phyloP scores from a whole-genome alignment of 2,888 invertebrate genomes.

The Calliphora vomitoria region DNA sequence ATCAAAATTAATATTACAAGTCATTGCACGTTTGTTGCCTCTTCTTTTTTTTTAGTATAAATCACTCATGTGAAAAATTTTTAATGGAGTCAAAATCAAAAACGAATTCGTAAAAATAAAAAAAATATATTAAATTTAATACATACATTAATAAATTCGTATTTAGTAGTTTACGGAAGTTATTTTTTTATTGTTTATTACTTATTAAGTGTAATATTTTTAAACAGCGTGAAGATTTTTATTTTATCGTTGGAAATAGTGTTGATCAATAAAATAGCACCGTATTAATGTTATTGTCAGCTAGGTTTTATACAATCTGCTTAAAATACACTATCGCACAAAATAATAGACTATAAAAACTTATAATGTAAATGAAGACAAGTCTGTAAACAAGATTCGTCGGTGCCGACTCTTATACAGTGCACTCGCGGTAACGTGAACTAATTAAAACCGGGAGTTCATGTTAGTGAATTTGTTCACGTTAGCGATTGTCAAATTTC shows the following conservation, averaged over 20 bases:
- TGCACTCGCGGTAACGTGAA: too few relatives aligned
- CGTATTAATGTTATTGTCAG: neutral
- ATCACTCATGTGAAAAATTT: constrained; percentile 57
- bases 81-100: constrained; percentile 48
- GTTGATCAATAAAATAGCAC: constrained; percentile 30
- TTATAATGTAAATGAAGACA: too few relatives aligned
- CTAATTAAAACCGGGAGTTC: too few relatives aligned
- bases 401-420: too few relatives aligned
- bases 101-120: constrained; percentile 16
- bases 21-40: constrained; percentile 58
- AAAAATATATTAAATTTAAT: constrained; percentile 4
- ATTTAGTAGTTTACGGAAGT: constrained; percentile 53
- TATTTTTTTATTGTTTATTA: constrained; percentile 11
- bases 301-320: neutral
- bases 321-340: neutral
- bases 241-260: constrained; percentile 18
- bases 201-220: constrained; percentile 42
- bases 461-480: too few relatives aligned
- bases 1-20: constrained; percentile 31
- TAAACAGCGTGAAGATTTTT: constrained; percentile 20
- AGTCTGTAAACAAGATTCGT: too few relatives aligned
- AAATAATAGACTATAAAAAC: too few relatives aligned
- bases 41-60: constrained; percentile 26
- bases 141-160: constrained; percentile 5
- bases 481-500: too few relatives aligned